These are phyloP conservation scores for Hepsetus odoe DNA, from an alignment of 2,113 vertebrate genomes.

Conservation along the genomic window DNA sequence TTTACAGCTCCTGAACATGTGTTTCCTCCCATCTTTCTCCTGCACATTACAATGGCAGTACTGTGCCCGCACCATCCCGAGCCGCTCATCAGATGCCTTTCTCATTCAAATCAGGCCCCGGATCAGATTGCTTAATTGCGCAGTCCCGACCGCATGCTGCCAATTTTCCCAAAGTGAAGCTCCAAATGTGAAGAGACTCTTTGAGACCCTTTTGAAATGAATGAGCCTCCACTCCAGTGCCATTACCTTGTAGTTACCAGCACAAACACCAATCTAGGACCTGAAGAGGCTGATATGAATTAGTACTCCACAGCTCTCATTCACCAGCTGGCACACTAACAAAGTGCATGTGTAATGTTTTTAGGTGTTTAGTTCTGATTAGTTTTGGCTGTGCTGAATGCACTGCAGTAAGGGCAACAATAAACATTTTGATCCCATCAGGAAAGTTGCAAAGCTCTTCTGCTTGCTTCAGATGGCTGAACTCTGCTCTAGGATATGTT, in stretches of 20 bases:
- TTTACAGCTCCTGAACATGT: constrained; percentile 48
- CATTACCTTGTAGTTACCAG: constrained; percentile 65
- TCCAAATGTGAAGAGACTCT: constrained; percentile 63
- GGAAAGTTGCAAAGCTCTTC: background rate
- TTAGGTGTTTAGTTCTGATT: constrained; percentile 39
- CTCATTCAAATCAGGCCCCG: constrained; percentile 69
- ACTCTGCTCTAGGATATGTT: constrained; percentile 15
- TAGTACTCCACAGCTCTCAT: constrained; percentile 23
- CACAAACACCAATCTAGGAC: constrained; percentile 56
- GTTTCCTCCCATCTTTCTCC: constrained; percentile 58
- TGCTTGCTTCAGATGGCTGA: background rate
- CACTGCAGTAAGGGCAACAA: constrained; percentile 37
- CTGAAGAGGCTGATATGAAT: constrained; percentile 39
- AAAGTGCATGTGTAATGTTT: constrained; percentile 11
- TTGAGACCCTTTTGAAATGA: constrained; percentile 60
- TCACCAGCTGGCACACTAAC: constrained; percentile 22
- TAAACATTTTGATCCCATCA: constrained; percentile 45
- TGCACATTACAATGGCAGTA: constrained; percentile 46
- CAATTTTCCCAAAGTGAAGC: constrained; percentile 45
- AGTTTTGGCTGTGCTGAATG: constrained; percentile 34
- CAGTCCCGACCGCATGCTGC: constrained; percentile 50
- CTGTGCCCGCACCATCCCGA: constrained; percentile 47
- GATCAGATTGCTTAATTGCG: constrained; percentile 73
- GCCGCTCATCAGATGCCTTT: constrained; percentile 68
- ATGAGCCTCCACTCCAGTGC: constrained; percentile 60